A percentile compares a stretch with the other conserved stretches of the same genome.
Evolutionary conservation across 1,140 invertebrate species (phyloP).

Genomic region (Oryzaephilus surinamensis): DNA sequence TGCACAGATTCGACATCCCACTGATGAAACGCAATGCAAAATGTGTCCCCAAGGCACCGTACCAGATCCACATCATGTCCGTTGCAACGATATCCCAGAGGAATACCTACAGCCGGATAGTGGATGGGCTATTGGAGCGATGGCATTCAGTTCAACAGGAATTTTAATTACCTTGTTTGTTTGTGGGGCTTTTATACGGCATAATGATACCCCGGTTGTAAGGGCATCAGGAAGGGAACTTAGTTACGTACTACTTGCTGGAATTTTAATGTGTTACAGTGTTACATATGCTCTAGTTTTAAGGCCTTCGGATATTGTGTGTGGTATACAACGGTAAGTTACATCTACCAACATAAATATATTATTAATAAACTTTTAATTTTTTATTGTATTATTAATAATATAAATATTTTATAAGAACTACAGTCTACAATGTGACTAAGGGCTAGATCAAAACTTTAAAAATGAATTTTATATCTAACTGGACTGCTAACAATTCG

Average conservation of each 20-base stretch:
- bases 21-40: slow-evolving; percentile 69
- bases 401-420: too few species aligned
- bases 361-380: background rate
- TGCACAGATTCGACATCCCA: slow-evolving; percentile 62
- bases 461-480: too few species aligned
- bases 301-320: slow-evolving; percentile 62
- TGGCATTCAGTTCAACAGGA: slow-evolving; percentile 66
- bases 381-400: too few species aligned
- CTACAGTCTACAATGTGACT: too few species aligned
- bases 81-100: slow-evolving; percentile 71
- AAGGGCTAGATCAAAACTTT: too few species aligned
- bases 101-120: slow-evolving; percentile 70
- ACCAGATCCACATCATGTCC: slow-evolving; percentile 61
- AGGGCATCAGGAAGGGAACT: slow-evolving; percentile 82
- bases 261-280: slow-evolving; percentile 80
- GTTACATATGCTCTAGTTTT: slow-evolving; percentile 77
- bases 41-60: slow-evolving; percentile 73
- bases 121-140: slow-evolving; percentile 83
- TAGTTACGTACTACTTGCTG: slow-evolving; percentile 76
- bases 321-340: slow-evolving; percentile 61
- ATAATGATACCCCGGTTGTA: slow-evolving; percentile 80
- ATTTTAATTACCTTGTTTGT: slow-evolving; percentile 67
- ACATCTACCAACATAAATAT: background rate
- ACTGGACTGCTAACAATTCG: too few species aligned
- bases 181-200: slow-evolving; percentile 50